These are phyloP conservation scores for Progne subis DNA, from an alignment of 2,113 vertebrate species.

Conservation along the genomic window DNA sequence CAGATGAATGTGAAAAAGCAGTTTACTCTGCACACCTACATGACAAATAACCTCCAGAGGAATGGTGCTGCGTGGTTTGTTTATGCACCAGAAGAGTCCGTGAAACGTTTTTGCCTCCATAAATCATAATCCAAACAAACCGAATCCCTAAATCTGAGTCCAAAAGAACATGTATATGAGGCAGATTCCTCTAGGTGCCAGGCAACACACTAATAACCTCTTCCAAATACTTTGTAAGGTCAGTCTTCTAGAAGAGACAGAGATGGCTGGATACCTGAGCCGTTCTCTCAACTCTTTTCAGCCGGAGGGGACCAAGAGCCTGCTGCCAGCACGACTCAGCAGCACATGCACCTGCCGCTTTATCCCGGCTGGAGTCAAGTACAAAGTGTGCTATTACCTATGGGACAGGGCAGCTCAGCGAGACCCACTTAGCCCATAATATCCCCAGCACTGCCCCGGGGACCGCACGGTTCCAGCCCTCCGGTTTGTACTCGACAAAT, in stretches of 20 bases:
- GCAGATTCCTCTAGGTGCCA: background rate
- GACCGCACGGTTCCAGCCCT: background rate
- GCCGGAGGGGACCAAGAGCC: background rate
- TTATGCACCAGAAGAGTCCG: background rate
- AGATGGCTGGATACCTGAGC: background rate
- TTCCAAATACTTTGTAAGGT: background rate
- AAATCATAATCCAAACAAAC: background rate
- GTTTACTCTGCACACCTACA: background rate
- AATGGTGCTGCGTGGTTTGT: background rate
- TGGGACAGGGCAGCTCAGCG: background rate
- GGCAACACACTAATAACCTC: background rate
- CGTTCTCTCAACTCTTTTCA: background rate
- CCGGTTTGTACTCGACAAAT: background rate
- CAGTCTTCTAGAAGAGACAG: background rate
- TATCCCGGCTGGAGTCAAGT: accelerated
- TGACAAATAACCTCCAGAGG: background rate
- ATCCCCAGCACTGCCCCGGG: background rate
- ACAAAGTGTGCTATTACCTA: accelerated
- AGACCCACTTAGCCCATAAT: accelerated
- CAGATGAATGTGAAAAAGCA: background rate
- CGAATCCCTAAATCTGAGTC: background rate
- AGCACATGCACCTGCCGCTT: background rate
- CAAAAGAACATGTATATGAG: accelerated
- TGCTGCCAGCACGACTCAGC: background rate
- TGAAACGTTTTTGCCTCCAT: background rate